These are phyloP conservation scores for Piaya cayana DNA, from an alignment of 2,113 vertebrate genomes.

Conservation along the genomic window DNA sequence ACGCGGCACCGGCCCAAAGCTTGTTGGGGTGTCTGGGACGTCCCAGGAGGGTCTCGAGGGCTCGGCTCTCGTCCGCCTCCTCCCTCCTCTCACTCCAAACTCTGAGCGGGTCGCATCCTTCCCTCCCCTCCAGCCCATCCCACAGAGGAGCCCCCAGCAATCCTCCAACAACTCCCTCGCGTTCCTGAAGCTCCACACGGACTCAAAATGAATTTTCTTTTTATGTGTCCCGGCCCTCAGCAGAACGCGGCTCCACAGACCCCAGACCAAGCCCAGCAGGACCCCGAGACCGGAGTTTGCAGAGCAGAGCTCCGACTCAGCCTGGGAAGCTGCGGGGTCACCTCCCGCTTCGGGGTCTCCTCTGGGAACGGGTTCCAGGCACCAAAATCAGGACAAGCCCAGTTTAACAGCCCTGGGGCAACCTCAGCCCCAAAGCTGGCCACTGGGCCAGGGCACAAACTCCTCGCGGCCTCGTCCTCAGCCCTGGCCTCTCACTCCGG, in stretches of 20 bases:
- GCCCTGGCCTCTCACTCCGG: not conserved
- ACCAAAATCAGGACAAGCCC: not conserved
- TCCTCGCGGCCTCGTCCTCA: not conserved
- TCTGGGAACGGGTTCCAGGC: not conserved
- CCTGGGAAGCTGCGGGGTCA: not conserved
- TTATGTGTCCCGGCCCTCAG: too few species aligned
- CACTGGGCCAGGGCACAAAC: not conserved
- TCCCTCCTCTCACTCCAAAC: not conserved
- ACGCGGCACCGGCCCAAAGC: not conserved
- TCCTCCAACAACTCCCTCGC: rapidly evolving
- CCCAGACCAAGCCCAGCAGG: rapidly evolving
- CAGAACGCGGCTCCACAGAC: rapidly evolving
- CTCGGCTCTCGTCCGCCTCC: not conserved
- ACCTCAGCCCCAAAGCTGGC: not conserved
- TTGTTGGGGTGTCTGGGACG: not conserved
- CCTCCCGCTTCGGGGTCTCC: rapidly evolving
- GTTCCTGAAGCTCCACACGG: rapidly evolving
- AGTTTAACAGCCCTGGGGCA: too few species aligned
- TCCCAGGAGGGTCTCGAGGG: not conserved
- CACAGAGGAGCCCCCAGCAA: not conserved
- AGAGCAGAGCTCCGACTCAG: not conserved
- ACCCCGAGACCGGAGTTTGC: rapidly evolving
- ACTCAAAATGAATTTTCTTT: not conserved
- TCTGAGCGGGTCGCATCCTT: rapidly evolving
- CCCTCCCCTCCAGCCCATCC: not conserved